Evolutionary conservation across 1,140 invertebrate genomes (phyloP).

Genomic region (Rhizoglyphus robini): DNA sequence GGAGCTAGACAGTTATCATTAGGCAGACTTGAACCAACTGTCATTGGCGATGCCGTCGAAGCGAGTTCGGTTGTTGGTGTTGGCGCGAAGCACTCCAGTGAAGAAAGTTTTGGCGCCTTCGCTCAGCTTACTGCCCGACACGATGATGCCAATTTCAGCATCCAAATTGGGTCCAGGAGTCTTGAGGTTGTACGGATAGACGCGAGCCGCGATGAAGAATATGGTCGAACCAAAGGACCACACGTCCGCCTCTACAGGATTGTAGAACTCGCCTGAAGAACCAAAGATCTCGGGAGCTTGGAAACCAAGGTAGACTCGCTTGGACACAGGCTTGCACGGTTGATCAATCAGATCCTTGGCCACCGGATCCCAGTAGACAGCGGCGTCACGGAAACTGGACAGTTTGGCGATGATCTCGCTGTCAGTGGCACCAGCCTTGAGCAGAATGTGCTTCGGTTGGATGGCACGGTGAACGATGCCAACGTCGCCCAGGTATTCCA

Average conservation of each 20-base stretch:
- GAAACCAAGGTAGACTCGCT: background rate
- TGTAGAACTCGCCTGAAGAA: background rate
- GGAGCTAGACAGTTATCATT: no score
- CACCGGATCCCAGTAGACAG: conserved; percentile 3
- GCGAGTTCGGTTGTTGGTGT: background rate
- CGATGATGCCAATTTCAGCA: background rate
- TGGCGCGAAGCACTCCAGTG: background rate
- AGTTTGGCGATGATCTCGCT: background rate
- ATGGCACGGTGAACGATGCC: background rate
- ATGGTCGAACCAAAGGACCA: conserved; percentile 18
- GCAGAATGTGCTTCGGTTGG: conserved; percentile 11
- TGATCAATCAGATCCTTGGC: background rate
- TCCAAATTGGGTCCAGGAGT: background rate
- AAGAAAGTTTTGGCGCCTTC: background rate
- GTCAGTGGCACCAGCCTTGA: background rate
- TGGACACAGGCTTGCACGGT: background rate
- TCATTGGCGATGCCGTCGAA: background rate
- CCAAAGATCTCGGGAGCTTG: conserved; percentile 13
- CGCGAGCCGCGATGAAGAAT: background rate
- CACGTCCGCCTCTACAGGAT: conserved; percentile 5
- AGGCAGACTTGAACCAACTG: background rate
- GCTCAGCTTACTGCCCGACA: background rate
- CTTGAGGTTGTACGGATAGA: background rate
- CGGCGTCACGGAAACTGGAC: background rate
- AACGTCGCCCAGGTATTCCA: conserved; percentile 3